Conservation (phyloP, 2,888 invertebrate species). For the Apamea sordens region DNA sequence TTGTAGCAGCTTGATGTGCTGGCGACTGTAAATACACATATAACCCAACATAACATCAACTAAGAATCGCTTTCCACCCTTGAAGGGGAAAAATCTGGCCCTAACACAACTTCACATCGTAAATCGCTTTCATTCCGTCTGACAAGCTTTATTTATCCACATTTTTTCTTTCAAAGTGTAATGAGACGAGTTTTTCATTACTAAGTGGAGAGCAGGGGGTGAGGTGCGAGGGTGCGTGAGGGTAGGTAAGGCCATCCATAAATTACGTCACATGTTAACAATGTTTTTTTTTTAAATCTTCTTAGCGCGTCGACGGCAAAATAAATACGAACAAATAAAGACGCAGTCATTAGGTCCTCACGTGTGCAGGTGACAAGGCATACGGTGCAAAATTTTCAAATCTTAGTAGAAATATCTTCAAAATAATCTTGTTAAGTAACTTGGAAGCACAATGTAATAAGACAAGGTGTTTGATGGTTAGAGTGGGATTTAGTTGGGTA, state of each 20-base stretch:
- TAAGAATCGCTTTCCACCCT: slow-evolving; percentile 9
- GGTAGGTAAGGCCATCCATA: slow-evolving; percentile 17
- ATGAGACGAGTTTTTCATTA: slow-evolving; percentile 55
- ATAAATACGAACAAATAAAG: background rate
- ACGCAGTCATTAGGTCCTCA: no score
- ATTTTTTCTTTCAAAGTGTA: slow-evolving; percentile 35
- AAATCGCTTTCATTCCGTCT: slow-evolving; percentile 34
- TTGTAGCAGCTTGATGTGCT: no score
- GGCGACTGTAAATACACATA: background rate
- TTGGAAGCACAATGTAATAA: no score
- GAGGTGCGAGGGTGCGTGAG: slow-evolving; percentile 41
- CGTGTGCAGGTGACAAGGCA: no score
- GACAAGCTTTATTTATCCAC: slow-evolving; percentile 27
- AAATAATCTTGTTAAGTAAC: no score
- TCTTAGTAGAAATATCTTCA: no score
- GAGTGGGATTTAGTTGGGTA: no score
- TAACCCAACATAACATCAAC: background rate
- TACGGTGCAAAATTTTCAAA: no score
- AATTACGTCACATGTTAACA: background rate
- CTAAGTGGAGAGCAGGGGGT: background rate
- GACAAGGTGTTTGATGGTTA: no score
- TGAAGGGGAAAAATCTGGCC: background rate
- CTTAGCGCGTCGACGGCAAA: background rate
- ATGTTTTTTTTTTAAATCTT: background rate
- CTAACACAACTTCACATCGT: slow-evolving; percentile 18